Conservation (phyloP, 2,797 vertebrate genomes). For the Lophotriccus pileatus region DNA sequence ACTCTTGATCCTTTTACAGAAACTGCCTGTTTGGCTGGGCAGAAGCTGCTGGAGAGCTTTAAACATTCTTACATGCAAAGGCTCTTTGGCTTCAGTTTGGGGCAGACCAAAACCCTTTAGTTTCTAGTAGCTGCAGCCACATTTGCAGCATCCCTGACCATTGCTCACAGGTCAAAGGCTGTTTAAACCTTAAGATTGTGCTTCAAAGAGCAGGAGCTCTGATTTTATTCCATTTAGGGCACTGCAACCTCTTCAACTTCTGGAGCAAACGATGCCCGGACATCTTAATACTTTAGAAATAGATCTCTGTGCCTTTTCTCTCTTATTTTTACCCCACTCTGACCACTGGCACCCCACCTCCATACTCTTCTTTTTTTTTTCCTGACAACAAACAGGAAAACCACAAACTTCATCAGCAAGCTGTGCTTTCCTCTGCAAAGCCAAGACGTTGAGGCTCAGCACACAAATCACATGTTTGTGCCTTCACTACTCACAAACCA, state of each 20-base stretch:
- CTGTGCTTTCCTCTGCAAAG: conserved; percentile 13
- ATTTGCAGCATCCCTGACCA: not conserved
- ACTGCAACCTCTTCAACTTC: not conserved
- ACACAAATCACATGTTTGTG: conserved; percentile 12
- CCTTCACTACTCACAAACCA: not conserved
- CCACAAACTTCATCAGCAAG: conserved; percentile 66
- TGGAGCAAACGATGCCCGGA: not conserved
- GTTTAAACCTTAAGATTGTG: not conserved
- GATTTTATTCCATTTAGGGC: not conserved
- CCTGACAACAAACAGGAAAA: conserved; percentile 62
- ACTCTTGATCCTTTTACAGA: conserved; percentile 49
- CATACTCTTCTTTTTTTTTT: not conserved
- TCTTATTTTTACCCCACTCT: not conserved
- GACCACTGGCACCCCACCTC: not conserved
- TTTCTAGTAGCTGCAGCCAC: not conserved
- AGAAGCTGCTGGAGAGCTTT: conserved; percentile 39
- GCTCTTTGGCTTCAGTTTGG: not conserved
- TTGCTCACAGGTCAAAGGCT: not conserved
- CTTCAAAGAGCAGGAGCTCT: not conserved
- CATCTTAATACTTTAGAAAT: not conserved
- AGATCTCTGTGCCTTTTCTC: not conserved
- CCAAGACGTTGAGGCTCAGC: conserved; percentile 8
- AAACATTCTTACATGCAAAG: conserved; percentile 2
- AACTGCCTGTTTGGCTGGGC: conserved; percentile 56
- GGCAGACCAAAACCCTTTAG: conserved; percentile 4